Evolutionary conservation across 2,113 vertebrate genomes (phyloP).

Genomic region (Xenopus laevis): DNA sequence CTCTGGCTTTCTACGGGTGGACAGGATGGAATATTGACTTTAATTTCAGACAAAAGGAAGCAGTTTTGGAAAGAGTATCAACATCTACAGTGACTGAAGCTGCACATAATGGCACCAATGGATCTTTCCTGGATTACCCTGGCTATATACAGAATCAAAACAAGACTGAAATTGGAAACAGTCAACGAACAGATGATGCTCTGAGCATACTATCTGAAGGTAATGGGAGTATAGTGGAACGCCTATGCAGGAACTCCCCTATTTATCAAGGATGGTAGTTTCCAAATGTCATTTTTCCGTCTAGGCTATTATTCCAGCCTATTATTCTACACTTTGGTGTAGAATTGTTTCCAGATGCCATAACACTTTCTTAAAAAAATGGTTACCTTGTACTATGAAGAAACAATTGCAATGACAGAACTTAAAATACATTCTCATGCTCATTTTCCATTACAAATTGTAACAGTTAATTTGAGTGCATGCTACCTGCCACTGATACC

Average conservation of each 20-base stretch:
- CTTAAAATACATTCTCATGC: too few relatives aligned
- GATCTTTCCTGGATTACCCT: slow-evolving; percentile 65
- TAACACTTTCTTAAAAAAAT: too few relatives aligned
- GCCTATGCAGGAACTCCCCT: slow-evolving; percentile 55
- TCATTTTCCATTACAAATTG: too few relatives aligned
- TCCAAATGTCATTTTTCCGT: background rate
- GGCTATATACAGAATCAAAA: slow-evolving; percentile 68
- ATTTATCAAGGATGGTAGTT: slow-evolving; percentile 68
- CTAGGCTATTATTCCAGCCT: too few relatives aligned
- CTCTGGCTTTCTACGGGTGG: slow-evolving; percentile 89
- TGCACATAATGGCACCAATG: slow-evolving; percentile 57
- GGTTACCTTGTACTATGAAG: too few relatives aligned
- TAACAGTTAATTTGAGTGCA: too few relatives aligned
- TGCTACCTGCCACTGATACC: too few relatives aligned
- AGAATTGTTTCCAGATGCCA: too few relatives aligned
- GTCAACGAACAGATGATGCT: slow-evolving; percentile 73
- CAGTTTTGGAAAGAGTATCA: slow-evolving; percentile 79
- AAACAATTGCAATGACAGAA: too few relatives aligned
- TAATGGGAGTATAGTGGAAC: slow-evolving; percentile 61
- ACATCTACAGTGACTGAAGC: slow-evolving; percentile 63
- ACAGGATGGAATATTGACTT: slow-evolving; percentile 73
- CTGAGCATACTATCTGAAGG: slow-evolving; percentile 87
- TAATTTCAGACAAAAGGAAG: slow-evolving; percentile 64
- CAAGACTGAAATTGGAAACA: slow-evolving; percentile 59
- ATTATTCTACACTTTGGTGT: too few relatives aligned